Evolutionary conservation across 2,888 invertebrate genomes (phyloP), one percentile per base, ranked within the genome.

Genomic region (Neuroscelio doddi): DNA sequence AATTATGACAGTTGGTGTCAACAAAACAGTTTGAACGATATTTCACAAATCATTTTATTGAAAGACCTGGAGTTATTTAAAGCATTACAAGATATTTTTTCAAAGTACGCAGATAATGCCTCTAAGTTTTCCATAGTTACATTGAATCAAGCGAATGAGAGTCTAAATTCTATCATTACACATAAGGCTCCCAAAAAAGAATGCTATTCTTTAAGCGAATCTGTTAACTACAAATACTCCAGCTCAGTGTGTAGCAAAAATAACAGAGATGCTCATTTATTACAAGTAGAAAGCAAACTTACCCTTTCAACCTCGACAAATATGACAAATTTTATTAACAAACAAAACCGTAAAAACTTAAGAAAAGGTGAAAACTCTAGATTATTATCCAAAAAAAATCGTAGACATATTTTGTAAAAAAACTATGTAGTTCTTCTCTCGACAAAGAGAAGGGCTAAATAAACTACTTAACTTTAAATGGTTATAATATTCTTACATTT

Each of bases 81-180:
- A 17, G 32, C 36, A 10, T 58, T 68, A 26, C 24, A 29, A 27
- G 27, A 21, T 17, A 12, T 70, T 29, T 70, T 67, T 42, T 24
- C 50, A 10, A 69, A 71, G 41, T 67, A 62, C 42, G 67, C 69
- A 36, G 50, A 45, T 16, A 66, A 66, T 49, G 51, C 68, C 1
- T 51, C 56, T 1, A 71, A 67, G 52, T 71, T 71, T 62, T 61
- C 57, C 24, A 39, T 68, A 27, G 45, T 53, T 36, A 70, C 70
- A 21, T 69, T 65, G 1, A 69, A 64, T 15, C 71, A 71, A 39
- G 58, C 52, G 29, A 73, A 72, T 47, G 73, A 73, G 65, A 57
- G 49, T 39, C 49, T 73, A 12, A 71, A 71, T 53, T 53, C 47
- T 30, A 69, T 71, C 15, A 69, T 74, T 53, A 62, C 67, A 8